Evolutionary conservation across 2,797 vertebrate genomes (phyloP), one percentile per base, ranked within the genome.

Genomic region (Malacoctenus gilli): DNA sequence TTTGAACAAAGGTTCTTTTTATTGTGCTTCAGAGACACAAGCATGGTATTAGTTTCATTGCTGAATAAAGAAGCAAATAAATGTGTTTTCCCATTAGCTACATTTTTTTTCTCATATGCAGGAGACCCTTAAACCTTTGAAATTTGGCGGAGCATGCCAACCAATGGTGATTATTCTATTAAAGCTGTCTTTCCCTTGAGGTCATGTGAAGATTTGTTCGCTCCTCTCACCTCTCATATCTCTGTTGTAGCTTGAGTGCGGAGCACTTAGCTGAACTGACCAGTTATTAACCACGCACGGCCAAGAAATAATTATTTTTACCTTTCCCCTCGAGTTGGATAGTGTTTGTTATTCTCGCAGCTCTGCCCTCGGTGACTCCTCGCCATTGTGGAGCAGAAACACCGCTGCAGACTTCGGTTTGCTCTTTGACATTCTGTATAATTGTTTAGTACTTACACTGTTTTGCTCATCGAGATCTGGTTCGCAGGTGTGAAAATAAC

Each of bases 401-500:
- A 51, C 38, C 3, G 21, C 57, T 31, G 38, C 42, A 38, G 47
- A 56, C 70, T 58, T 31, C 30, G 13, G 15, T 52, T 77, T 77
- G 71, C 71, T 66, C 68, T 72, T 67, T 68, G 62, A 73, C 60
- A 67, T 47, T 63, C 36, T 46, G 52, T 38, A 54, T 78, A 82
- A 76, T 81, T 85, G 59, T 81, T 72, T 79, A 67, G 51, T 53
- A 34, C 53, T 66, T 60, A 36, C 35, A 28, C 51, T 64, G 40
- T 66, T 77, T 68, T 63, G 40, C 75, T 72, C 49, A 32, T 58
- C 0, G 31, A 62, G 51, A 72, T 74, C 46, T 68, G 63, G 36
- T 64, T 69, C 47, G 41, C 72, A 72, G 58, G 77, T 84, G 65
- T 75, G 65, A 68, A 77, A 79, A 83, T 70, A 72, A 68, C 47